Evolutionary conservation across 2,888 invertebrate species (phyloP), one percentile per base, ranked within the genome.

Genomic region (Cabera pusaria): DNA sequence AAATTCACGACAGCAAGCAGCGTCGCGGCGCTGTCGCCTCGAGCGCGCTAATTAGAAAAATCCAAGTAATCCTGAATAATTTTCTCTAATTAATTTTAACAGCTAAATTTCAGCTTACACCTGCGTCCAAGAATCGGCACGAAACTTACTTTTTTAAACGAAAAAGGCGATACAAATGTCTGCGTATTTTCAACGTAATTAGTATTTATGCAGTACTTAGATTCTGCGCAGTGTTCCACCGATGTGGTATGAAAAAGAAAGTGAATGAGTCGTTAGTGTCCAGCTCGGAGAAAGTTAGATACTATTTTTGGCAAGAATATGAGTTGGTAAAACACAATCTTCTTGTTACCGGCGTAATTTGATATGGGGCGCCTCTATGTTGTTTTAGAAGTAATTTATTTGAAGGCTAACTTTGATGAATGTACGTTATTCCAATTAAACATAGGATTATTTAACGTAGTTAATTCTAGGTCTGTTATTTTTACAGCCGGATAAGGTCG

Each of bases 41-140:
- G 41, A 26, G 33, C 20, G 16, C 27, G 53, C 69, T 75, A 83
- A 82, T 83, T 79, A 80, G 57, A 80, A 83, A 84, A 83, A 77
- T 71, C 71, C 61, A 53, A 51, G 59, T 74, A 75, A 79, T 75
- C 74, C 60, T 44, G 58, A 73, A 77, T 79, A 76, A 83, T 79
- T 76, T 75, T 69, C 67, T 59, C 68, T 75, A 78, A 79, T 83
- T 83, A 81, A 77, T 76, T 68, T 71, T 74, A 68, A 80, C 66
- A 53, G 64, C 64, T 41, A 21, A 49, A 60, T 45, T 48, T 45
- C 49, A 49, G 35, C 45, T 32, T 41, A 52, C 85, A 84, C 79
- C 84, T 84, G 84, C 44, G 64, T 24, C 62, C 33, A 35, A 52
- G 56, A 57, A 60, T 57, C 53, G 46, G 45, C 55, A 47, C 44